Evolutionary conservation across 1,140 invertebrate species (phyloP), one percentile per base, ranked within the genome.

Genomic region (Oncopeltus fasciatus): DNA sequence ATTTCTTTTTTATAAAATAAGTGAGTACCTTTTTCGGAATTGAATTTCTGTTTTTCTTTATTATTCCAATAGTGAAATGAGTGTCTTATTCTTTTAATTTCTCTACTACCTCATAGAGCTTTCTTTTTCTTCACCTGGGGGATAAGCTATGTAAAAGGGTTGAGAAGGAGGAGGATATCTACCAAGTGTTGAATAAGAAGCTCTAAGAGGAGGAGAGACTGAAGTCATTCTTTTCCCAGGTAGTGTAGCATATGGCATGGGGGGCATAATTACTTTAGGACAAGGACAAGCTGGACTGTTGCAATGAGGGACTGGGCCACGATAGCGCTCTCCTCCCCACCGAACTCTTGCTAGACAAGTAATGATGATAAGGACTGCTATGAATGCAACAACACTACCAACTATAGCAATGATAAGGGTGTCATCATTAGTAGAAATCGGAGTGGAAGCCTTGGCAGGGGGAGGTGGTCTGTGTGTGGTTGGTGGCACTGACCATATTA

Each of bases 391-490:
- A 1, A 94, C 90, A 16, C 90, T 90, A 1, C 88, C 90, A 0
- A 93, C 90, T 66, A 94, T 92, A 2, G 89, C 89, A 59, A 94
- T 92, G 56, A 95, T 93, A 0, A 95, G 72, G 1, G 90, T 92
- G 67, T 95, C 91, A 68, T 94, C 90, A 65, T 91, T 92, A 49
- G 80, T 84, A 1, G 27, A n/a, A 9, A 79, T 65, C 18, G 63
- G 67, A 18, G 66, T 68, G 26, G 67, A 65, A 21, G 70, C 67
- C 76, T 78, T 68, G 16, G 64, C 53, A 1, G 81, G 77, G n/a
- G n/a, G n/a, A 12, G 79, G 77, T 67, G 77, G 76, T 60, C 72
- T 74, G 18, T 77, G 76, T 2, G 70, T 70, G 66, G 74, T 74
- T n/a, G n/a, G n/a, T 3, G 85, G 83, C 12, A 87, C 76, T 8